A percentile compares a stretch with the other conserved stretches of the same genome.
These are phyloP conservation scores for Oreortyx pictus DNA, from an alignment of 2,797 vertebrate species.

Conservation along the genomic window DNA sequence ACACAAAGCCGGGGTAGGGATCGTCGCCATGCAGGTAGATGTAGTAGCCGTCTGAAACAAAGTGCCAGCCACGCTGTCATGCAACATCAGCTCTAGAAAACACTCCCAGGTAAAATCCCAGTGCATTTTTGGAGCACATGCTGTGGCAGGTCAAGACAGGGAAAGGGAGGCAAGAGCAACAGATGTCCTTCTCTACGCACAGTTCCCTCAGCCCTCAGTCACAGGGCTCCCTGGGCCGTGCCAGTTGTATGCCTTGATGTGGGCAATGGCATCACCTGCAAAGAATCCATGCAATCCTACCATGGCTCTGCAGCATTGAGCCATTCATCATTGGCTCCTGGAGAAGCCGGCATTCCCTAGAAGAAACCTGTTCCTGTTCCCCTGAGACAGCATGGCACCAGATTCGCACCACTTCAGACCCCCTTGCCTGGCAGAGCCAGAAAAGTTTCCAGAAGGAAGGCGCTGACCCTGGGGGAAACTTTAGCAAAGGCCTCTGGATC, in stretches of 20 bases:
- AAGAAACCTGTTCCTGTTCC: neutral
- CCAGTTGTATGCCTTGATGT: neutral
- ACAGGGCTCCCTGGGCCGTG: neutral
- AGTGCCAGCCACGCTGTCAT: neutral
- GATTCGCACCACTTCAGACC: neutral
- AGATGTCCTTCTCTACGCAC: neutral
- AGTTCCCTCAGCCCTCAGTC: neutral
- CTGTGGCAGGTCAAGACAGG: neutral
- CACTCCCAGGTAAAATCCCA: neutral
- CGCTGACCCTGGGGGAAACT: neutral
- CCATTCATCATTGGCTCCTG: neutral
- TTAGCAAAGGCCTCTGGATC: neutral
- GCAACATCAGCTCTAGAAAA: neutral
- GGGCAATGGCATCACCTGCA: neutral
- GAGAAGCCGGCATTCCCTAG: neutral
- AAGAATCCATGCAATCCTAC: neutral
- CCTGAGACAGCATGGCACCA: accelerated
- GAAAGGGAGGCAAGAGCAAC: neutral
- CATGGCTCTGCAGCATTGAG: no score
- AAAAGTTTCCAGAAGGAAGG: neutral
- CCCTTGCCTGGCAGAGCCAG: neutral
- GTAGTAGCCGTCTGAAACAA: constrained; percentile 48
- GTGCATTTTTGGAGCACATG: neutral
- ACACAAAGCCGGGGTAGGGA: neutral
- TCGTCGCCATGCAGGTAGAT: constrained; percentile 23